Base-by-base conservation (phyloP, 2,113 vertebrate genomes). In the Stigmatopora nigra region DNA sequence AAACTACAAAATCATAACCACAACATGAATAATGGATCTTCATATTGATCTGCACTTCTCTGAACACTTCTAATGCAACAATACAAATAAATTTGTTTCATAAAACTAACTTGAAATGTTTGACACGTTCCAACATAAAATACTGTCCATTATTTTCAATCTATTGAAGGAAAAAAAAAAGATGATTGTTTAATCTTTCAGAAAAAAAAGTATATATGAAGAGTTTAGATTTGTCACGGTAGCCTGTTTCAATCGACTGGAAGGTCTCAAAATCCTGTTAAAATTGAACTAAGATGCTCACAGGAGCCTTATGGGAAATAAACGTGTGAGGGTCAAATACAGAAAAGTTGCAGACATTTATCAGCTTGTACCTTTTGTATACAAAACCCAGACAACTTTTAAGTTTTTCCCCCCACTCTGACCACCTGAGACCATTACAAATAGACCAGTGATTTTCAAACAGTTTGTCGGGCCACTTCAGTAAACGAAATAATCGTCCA, bases 1-100 rank as follows among this genome's bases (percentile, higher is more conserved):
- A 61, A 77, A 69, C 63, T 65, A 71, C 76, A 71, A 77, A 77
- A 51, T 69, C 52, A 61, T 15, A 5, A 58, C 58, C 64, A 73
- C 78, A 63, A 79, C 67, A 66, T 57, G 41, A 61, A 73, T 77
- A 74, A 76, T 76, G 65, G 63, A 67, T 55, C 64, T 8, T 71
- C 31, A 69, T 64, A 71, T 60, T 72, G 71, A 70, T 47, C 35
- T 49, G 25, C n/a, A 2, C 20, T 1, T 57, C 19, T 38, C 35
- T 56, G 31, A 15, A n/a, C n/a, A n/a, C n/a, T n/a, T 31, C 15
- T 10, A 7, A 25, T 52, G 49, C 8, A 52, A 52, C 19, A n/a
- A 2, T 52, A 9, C 11, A 52, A 19, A 19, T 7, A 52, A 41
- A 41, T 7, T 41, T 41, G 38, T 41, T 7, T 41, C 38, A 8